These are phyloP conservation scores for Conus betulinus DNA, from an alignment of 1,140 invertebrate genomes.

Conservation along the genomic window DNA sequence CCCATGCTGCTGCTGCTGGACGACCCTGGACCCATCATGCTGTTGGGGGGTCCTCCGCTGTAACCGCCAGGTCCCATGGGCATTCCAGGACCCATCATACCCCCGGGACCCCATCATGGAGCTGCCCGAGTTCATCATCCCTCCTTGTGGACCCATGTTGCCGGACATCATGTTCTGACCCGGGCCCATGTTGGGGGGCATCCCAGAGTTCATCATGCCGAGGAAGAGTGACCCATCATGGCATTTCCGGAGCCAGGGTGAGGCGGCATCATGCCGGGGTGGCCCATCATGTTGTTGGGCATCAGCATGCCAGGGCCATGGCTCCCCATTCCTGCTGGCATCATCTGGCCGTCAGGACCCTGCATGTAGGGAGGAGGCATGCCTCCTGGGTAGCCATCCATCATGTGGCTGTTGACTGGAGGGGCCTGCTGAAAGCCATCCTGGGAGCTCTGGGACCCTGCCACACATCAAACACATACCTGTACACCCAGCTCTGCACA, in stretches of 20 bases:
- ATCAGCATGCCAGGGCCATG: constrained; percentile 57
- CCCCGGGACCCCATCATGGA: constrained; percentile 47
- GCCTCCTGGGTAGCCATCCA: constrained; percentile 84
- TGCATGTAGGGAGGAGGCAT: constrained; percentile 74
- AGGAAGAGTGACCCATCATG: constrained; percentile 52
- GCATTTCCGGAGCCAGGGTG: constrained; percentile 37
- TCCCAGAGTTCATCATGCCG: constrained; percentile 43
- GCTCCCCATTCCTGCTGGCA: constrained; percentile 56
- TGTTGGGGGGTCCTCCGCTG: neutral
- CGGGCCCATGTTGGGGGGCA: constrained; percentile 24
- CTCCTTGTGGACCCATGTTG: constrained; percentile 35
- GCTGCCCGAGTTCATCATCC: constrained; percentile 48
- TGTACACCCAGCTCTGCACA: too few species aligned
- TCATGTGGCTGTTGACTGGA: constrained; percentile 75
- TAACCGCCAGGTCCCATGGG: constrained; percentile 31
- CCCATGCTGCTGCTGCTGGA: constrained; percentile 20
- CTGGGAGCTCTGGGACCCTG: constrained; percentile 83
- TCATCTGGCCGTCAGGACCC: constrained; percentile 74
- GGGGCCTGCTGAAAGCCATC: constrained; percentile 89
- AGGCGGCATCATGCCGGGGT: constrained; percentile 59
- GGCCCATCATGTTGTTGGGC: constrained; percentile 54
- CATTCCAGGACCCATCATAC: constrained; percentile 51
- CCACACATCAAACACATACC: neutral
- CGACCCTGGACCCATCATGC: constrained; percentile 7
- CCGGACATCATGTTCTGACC: constrained; percentile 49